These are phyloP conservation scores for Frieseomelitta varia DNA, from an alignment of 1,140 invertebrate genomes.

Conservation along the genomic window DNA sequence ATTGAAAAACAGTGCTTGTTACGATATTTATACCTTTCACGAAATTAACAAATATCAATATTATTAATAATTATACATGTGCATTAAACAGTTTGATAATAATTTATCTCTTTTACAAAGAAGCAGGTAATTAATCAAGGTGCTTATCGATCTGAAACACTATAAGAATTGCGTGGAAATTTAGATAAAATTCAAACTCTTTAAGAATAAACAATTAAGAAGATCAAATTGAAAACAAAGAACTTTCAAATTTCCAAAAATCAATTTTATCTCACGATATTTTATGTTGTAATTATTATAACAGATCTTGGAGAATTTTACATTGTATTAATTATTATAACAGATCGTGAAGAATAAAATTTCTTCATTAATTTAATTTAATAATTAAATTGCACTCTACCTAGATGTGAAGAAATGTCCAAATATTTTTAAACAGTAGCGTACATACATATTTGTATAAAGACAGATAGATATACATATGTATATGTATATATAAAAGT, in stretches of 20 bases:
- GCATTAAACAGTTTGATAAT: not conserved
- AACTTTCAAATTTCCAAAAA: not conserved
- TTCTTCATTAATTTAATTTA: not conserved
- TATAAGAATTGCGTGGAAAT: too few species aligned
- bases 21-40: not conserved
- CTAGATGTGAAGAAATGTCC: not conserved
- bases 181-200: too few species aligned
- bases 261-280: too few species aligned
- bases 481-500: conserved; percentile 6
- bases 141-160: not conserved
- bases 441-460: conserved; percentile 17
- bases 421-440: not conserved
- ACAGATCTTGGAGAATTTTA: too few species aligned
- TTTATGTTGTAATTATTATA: not conserved
- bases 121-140: not conserved
- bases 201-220: not conserved
- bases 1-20: not conserved
- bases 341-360: not conserved
- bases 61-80: too few species aligned
- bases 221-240: not conserved
- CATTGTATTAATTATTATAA: not conserved
- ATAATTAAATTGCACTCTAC: not conserved
- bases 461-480: not conserved
- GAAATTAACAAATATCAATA: too few species aligned
- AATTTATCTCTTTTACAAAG: not conserved